These are phyloP conservation scores for Gallinago paraguaiae DNA, from an alignment of 2,113 vertebrate species.

Conservation along the genomic window DNA sequence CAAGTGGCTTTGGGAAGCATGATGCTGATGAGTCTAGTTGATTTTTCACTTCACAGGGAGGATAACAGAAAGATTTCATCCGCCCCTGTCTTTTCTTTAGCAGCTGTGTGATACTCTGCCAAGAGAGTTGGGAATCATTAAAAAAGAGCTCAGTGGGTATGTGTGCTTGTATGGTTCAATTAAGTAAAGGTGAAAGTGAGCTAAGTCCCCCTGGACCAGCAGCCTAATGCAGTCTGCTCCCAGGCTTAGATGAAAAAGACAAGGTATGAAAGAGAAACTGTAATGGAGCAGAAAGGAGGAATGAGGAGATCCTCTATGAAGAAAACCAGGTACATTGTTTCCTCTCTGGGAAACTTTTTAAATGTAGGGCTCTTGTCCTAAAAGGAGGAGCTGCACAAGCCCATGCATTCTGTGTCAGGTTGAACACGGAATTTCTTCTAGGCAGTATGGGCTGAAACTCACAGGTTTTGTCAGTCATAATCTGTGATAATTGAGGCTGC, in stretches of 20 bases:
- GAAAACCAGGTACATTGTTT: neutral
- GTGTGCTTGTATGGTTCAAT: neutral
- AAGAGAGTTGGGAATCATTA: neutral
- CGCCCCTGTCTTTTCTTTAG: neutral
- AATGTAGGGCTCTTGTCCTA: neutral
- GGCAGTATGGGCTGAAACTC: neutral
- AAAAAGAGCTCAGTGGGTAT: neutral
- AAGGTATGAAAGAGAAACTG: neutral
- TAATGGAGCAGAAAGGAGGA: neutral
- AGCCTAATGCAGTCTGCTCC: neutral
- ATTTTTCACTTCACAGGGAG: neutral
- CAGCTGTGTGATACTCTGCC: neutral
- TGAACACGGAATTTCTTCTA: neutral
- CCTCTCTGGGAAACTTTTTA: neutral
- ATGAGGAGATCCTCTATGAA: neutral
- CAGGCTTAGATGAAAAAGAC: neutral
- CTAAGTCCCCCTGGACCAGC: neutral
- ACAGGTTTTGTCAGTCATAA: neutral
- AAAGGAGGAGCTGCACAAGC: neutral
- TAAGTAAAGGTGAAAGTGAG: neutral
- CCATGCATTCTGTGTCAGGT: neutral
- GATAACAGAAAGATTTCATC: neutral
- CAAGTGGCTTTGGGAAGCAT: neutral
- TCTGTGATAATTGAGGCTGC: neutral
- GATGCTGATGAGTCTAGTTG: neutral